A percentile compares a stretch with the other conserved stretches of the same genome.
Evolutionary conservation across 2,113 vertebrate genomes (phyloP).

Genomic region (Myrmophylax atrothorax): DNA sequence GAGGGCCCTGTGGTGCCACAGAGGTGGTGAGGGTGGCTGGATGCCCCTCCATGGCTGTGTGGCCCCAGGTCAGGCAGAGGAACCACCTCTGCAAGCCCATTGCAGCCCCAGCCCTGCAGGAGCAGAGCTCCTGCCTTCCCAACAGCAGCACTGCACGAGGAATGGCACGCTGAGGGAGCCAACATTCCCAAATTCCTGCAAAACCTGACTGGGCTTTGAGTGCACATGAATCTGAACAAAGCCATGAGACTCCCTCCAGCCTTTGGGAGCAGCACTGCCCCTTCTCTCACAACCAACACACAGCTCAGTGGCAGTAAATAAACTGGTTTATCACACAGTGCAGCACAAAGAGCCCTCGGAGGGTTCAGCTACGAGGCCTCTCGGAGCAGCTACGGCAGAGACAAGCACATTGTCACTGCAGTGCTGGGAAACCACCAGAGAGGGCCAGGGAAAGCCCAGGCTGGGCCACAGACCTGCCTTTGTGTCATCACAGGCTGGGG

Average conservation of each 20-base stretch:
- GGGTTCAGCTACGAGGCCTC: background rate
- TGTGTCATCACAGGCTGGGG: background rate
- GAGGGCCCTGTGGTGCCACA: fast-evolving
- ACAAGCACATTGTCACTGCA: background rate
- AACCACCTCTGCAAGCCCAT: background rate
- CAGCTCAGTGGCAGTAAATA: background rate
- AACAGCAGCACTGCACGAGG: background rate
- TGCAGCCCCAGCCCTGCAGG: background rate
- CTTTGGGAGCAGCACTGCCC: background rate
- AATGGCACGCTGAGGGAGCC: fast-evolving
- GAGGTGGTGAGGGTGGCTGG: fast-evolving
- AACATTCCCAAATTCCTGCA: background rate
- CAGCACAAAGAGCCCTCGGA: background rate
- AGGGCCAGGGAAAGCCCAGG: background rate
- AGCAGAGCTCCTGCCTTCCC: background rate
- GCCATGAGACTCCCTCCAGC: background rate
- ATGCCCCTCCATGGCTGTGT: fast-evolving
- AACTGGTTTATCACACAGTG: background rate
- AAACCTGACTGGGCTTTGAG: background rate
- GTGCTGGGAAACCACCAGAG: background rate
- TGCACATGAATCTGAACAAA: background rate
- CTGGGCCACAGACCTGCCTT: background rate
- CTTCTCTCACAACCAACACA: background rate
- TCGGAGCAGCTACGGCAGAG: background rate
- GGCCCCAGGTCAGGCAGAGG: no score